Conservation (phyloP, 2,797 vertebrate genomes). For the Pachyuromys duprasi region DNA sequence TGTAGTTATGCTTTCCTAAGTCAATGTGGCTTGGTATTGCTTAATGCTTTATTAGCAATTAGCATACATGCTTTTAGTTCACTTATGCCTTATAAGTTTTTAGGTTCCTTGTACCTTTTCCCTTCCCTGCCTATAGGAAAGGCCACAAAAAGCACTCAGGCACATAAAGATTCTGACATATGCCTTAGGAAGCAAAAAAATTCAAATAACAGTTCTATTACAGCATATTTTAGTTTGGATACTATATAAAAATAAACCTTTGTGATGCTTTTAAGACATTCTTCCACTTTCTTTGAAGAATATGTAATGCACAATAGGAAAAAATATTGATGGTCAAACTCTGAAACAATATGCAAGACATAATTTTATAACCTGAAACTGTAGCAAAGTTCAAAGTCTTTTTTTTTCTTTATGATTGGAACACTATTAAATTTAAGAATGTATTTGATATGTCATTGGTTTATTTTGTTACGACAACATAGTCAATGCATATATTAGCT, state of each 20-base stretch:
- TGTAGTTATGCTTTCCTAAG: slow-evolving; percentile 55
- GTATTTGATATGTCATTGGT: not conserved
- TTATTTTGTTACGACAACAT: slow-evolving; percentile 35
- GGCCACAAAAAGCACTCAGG: slow-evolving; percentile 69
- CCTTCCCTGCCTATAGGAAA: slow-evolving; percentile 61
- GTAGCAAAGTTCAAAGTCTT: slow-evolving; percentile 42
- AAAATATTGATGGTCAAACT: slow-evolving; percentile 10
- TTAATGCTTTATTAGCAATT: slow-evolving; percentile 68
- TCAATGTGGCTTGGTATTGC: slow-evolving; percentile 27
- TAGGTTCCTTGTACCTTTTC: slow-evolving; percentile 70
- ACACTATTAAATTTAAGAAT: slow-evolving; percentile 27
- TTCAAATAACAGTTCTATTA: slow-evolving; percentile 69
- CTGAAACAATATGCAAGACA: not conserved
- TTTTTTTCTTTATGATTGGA: slow-evolving; percentile 43
- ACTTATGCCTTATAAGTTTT: slow-evolving; percentile 61
- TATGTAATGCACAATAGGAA: slow-evolving; percentile 29
- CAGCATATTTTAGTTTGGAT: slow-evolving; percentile 76
- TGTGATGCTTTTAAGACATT: slow-evolving; percentile 56
- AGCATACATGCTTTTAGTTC: slow-evolving; percentile 59
- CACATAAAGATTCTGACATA: slow-evolving; percentile 79
- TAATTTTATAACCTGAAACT: slow-evolving; percentile 51
- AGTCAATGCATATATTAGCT: not conserved
- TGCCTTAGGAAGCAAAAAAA: slow-evolving; percentile 71
- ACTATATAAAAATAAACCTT: slow-evolving; percentile 81
- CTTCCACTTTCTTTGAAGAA: slow-evolving; percentile 30